Evolutionary conservation across 2,888 invertebrate species (phyloP), one percentile per base, ranked within the genome.

Genomic region (Salpingus planirostris): DNA sequence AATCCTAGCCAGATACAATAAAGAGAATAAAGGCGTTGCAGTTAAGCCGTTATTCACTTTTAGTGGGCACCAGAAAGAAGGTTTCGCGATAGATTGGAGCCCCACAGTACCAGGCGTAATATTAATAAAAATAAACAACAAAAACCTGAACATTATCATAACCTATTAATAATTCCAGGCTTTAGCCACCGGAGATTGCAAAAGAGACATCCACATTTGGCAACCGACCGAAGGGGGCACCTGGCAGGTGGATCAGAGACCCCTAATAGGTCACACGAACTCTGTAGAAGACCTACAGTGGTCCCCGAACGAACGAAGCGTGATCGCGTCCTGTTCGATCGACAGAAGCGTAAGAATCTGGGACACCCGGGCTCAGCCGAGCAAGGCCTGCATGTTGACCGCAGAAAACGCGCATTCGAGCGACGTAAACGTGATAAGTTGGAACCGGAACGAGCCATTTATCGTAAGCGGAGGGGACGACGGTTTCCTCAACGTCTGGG

Each of bases 241-340:
- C 7, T 98, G 97, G 97, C 73, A 75, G 48, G 89, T 97, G 1
- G 91, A 95, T 64, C 89, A 91, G 61, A 72, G 86, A 27, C 88
- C 97, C 0, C 73, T 88, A 33, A 69, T 78, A 28, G 93, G 89
- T 0, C 98, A 99, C 60, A 81, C 80, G 11, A 79, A 74, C 27
- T 96, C 96, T 14, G 90, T 99, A 7, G 98, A 98, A 70, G 98
- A 99, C 64, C 70, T 99, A 41, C 96, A 97, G 57, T 98, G 98
- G 98, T 96, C 96, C 36, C 96, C 96, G 2, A 93, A 82, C 66
- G 98, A 98, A 68, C 71, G 73, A 46, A 76, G 85, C 66, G 93
- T 93, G 1, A 66, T 91, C 29, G 89, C 90, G 21, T 83, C 90
- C 6, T 90, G 89, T 66, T 90, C 90, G 13, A 82, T 88, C 2